phyloP scores from a whole-genome alignment of 1,140 invertebrate species.

The Drosophila murphyi region DNA sequence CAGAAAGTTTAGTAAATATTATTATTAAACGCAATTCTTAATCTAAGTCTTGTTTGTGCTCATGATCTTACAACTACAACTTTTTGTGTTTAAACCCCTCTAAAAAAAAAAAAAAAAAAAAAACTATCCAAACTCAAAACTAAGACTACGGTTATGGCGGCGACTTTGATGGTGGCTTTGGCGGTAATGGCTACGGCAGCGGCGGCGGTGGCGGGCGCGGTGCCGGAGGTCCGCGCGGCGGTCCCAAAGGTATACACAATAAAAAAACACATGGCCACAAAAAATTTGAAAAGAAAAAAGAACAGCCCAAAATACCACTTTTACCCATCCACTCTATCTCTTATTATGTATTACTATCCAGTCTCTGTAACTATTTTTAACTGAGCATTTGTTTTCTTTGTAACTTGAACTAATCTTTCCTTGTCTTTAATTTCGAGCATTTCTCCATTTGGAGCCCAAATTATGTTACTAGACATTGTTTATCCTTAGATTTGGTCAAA shows the following conservation, averaged over 20 bases:
- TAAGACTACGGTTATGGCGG: constrained; percentile 83
- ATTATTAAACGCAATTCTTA: constrained; percentile 33
- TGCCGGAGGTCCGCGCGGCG: constrained; percentile 70
- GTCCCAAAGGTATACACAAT: constrained; percentile 80
- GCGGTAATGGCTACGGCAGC: constrained; percentile 60
- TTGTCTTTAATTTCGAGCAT: constrained; percentile 44
- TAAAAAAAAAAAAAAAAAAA: constrained; percentile 21
- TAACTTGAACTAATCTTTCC: constrained; percentile 51
- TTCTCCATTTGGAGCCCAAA: constrained; percentile 54
- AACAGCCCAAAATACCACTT: constrained; percentile 24
- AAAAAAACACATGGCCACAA: constrained; percentile 37
- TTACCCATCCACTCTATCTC: constrained; percentile 17
- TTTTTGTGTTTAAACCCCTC: constrained; percentile 50
- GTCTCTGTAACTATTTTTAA: constrained; percentile 25
- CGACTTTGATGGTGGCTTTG: constrained; percentile 82
- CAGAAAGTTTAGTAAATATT: constrained; percentile 16
- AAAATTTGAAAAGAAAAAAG: neutral
- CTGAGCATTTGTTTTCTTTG: constrained; percentile 40
- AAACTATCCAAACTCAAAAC: constrained; percentile 13
- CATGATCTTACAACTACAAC: constrained; percentile 42
- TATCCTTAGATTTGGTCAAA: constrained; percentile 78
- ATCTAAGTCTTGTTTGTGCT: constrained; percentile 69
- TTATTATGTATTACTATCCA: constrained; percentile 42
- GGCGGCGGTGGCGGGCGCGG: constrained; percentile 78
- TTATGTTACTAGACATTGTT: constrained; percentile 53